Evolutionary conservation across 2,797 vertebrate genomes (phyloP).

Genomic region (Chromis chromis): DNA sequence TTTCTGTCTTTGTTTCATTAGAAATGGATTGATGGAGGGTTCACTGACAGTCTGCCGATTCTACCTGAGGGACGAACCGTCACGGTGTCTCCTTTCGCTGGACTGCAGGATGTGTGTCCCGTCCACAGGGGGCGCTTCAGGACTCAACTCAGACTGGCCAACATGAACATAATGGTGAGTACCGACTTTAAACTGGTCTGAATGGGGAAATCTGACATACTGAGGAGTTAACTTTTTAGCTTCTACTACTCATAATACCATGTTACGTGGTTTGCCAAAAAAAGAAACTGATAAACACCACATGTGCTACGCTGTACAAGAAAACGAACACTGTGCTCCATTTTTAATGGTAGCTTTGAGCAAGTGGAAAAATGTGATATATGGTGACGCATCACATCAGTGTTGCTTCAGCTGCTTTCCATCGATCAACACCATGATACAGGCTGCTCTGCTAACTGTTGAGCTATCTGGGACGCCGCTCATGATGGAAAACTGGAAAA

Average conservation of each 20-base stretch:
- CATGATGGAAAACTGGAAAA: no score
- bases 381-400: no score
- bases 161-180: conserved; percentile 89
- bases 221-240: not conserved
- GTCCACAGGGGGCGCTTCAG: conserved; percentile 79
- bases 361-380: no score
- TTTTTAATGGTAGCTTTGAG: no score
- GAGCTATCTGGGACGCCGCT: no score
- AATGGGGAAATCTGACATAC: not conserved
- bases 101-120: conserved; percentile 88
- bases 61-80: conserved; percentile 88
- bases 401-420: no score
- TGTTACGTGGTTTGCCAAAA: no score
- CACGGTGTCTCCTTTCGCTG: conserved; percentile 91
- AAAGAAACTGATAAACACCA: no score
- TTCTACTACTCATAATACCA: no score
- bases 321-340: no score
- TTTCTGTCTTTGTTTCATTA: conserved; percentile 50
- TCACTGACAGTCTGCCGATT: conserved; percentile 90
- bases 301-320: not conserved
- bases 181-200: not conserved
- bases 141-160: conserved; percentile 82
- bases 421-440: no score
- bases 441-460: no score
- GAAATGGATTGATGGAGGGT: conserved; percentile 93